Evolutionary conservation across 1,140 invertebrate species (phyloP), one percentile per base, ranked within the genome.

Genomic region (Cotesia chilonis): DNA sequence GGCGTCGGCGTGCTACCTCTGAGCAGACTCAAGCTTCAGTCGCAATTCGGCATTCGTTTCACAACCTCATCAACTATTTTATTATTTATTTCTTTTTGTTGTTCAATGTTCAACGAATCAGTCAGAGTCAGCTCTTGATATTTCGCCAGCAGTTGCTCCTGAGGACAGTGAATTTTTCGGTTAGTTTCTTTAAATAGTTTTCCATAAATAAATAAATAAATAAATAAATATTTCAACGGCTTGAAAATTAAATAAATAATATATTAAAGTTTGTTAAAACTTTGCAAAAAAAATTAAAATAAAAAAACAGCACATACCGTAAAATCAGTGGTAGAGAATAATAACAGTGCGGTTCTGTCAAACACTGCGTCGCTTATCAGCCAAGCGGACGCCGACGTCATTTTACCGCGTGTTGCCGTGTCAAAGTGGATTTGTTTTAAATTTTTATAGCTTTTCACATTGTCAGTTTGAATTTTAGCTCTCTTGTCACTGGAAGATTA

Each of bases 1-100:
- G 76, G 78, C 75, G 76, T 77, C 72, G 76, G 72, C 76, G 74
- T 76, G 71, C 63, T 74, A 47, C 41, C 41, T 47, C 41, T 9
- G 6, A 28, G 6, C 38, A 41, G 38, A 41, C 38, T 41, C 7
- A 1, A 47, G 41, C 41, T 47, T 61, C 76, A 79, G 78, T 79
- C 75, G 74, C 68, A 67, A 70, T 73, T 63, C 73, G 75, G 75
- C 74, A 68, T 73, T 68, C 67, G 66, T 52, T 17, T 74, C 36
- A 14, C 28, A 65, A 38, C 17, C 9, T 41, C 37, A 51, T 7
- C 54, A 12, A 47, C 41, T 9, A 9, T 47, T 4, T 2, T 6
- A 47, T 10, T 68, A n/a, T 67, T 14, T 59, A 28, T 6, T 47
- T 47, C 5, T 9, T 47, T 47, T 47, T 7, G 41, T 47, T 47